phyloP scores from a whole-genome alignment of 1,140 invertebrate species.

The Diplogasteroides magnus region DNA sequence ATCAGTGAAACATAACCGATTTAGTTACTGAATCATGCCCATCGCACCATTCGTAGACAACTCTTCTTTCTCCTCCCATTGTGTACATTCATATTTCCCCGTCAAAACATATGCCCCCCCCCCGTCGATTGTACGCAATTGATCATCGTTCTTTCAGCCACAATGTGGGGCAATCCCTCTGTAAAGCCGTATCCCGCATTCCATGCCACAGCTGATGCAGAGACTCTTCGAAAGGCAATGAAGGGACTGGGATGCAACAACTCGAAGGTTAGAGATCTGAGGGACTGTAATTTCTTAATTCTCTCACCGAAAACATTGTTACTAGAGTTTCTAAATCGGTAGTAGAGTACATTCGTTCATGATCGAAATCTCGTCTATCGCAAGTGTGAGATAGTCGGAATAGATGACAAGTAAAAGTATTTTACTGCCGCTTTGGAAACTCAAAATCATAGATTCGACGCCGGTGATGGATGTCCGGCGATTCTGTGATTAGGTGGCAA shows the following conservation, averaged over 20 bases:
- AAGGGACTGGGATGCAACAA: constrained; percentile 68
- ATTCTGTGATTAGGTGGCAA: too few relatives aligned
- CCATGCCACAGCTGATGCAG: constrained; percentile 79
- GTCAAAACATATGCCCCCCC: constrained; percentile 1
- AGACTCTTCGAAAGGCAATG: constrained; percentile 82
- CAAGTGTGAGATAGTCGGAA: too few relatives aligned
- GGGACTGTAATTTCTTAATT: too few relatives aligned
- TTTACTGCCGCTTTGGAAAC: too few relatives aligned
- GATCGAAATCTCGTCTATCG: too few relatives aligned
- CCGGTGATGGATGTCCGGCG: too few relatives aligned
- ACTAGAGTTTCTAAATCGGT: too few relatives aligned
- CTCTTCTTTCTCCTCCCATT: constrained; percentile 5
- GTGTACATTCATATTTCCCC: not conserved
- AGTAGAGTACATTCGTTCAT: too few relatives aligned
- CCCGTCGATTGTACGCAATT: constrained; percentile 8
- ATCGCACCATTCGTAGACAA: constrained; percentile 1
- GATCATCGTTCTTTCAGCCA: constrained; percentile 10
- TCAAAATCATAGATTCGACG: too few relatives aligned
- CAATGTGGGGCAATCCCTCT: constrained; percentile 33
- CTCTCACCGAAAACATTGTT: too few relatives aligned
- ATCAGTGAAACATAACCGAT: too few relatives aligned
- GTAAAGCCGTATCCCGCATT: constrained; percentile 76
- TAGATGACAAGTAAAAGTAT: too few relatives aligned
- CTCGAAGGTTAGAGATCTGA: constrained; percentile 32
- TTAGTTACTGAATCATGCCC: not conserved